Evolutionary conservation across 2,888 invertebrate species (phyloP).

Genomic region (Eustalomyia histrio): DNA sequence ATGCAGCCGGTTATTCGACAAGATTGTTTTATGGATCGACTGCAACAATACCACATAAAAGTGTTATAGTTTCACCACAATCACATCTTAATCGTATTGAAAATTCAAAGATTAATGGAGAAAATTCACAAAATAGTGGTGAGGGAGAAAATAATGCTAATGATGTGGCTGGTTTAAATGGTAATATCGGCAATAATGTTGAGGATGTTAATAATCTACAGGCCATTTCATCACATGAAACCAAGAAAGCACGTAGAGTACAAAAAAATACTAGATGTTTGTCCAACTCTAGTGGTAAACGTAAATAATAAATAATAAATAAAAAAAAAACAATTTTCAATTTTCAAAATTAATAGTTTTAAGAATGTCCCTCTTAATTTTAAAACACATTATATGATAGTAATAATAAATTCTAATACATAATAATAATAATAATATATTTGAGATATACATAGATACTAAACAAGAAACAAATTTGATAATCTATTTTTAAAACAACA

Average conservation of each 20-base stretch:
- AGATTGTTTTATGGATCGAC: constrained; percentile 72
- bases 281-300: constrained; percentile 76
- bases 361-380: constrained; percentile 57
- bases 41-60: constrained; percentile 51
- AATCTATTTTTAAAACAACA: constrained; percentile 66
- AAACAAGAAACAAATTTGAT: constrained; percentile 59
- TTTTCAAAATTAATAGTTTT: constrained; percentile 58
- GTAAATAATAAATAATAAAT: constrained; percentile 74
- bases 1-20: constrained; percentile 69
- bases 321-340: constrained; percentile 57
- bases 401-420: constrained; percentile 53
- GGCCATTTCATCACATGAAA: constrained; percentile 73
- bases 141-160: constrained; percentile 48
- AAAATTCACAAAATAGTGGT: constrained; percentile 22
- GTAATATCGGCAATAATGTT: constrained; percentile 11
- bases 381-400: constrained; percentile 55
- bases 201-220: constrained; percentile 67
- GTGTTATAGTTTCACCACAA: constrained; percentile 59
- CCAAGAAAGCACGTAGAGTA: constrained; percentile 80
- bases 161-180: not conserved
- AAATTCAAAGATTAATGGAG: constrained; percentile 19
- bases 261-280: constrained; percentile 79
- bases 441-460: constrained; percentile 48
- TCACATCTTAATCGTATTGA: constrained; percentile 48
- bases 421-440: constrained; percentile 48